Base-by-base conservation (phyloP, 2,888 invertebrate genomes). In the Hemithea aestivaria region DNA sequence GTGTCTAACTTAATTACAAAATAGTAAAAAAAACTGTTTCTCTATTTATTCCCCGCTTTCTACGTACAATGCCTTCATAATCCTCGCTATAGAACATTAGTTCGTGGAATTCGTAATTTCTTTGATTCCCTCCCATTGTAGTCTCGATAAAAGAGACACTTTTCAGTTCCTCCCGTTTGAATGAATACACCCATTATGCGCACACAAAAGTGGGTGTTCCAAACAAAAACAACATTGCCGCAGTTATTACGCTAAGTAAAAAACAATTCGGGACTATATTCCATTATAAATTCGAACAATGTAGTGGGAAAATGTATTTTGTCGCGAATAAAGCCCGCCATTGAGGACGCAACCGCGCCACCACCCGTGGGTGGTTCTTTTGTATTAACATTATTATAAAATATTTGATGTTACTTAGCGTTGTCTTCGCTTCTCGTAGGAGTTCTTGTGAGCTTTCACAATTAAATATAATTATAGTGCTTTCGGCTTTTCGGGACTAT, bases 161-260 rank as follows among this genome's bases (percentile, higher is more conserved):
- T 84, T 80, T 76, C 67, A 66, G 72, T 68, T 70, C 70, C 68
- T 69, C 70, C 70, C 62, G 70, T 76, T 72, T 77, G 81, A 78
- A 81, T 83, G 81, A 83, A 81, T 82, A 83, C 80, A 77, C 77
- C 79, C 79, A 83, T 85, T 84, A 83, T 81, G 67, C 66, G 56
- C 64, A 71, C 74, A 84, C 80, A 83, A 83, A 82, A 81, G 81
- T 82, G 73, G 74, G 74, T 76, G 72, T 77, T 75, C 67, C 73
- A 78, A 79, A 78, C 79, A 81, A 81, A 79, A 80, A 77, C 73
- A 78, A 75, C 71, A 73, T 73, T 72, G 69, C 65, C 58, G 57
- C 59, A 60, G 66, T 70, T 72, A 77, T 74, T 73, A 68, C 66
- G 63, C 51, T 48, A 71, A 51, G 71, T 72, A 69, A 76, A 73